A percentile compares a stretch with the other conserved stretches of the same genome.
Evolutionary conservation across 2,888 invertebrate species (phyloP).

Genomic region (Dione juno): DNA sequence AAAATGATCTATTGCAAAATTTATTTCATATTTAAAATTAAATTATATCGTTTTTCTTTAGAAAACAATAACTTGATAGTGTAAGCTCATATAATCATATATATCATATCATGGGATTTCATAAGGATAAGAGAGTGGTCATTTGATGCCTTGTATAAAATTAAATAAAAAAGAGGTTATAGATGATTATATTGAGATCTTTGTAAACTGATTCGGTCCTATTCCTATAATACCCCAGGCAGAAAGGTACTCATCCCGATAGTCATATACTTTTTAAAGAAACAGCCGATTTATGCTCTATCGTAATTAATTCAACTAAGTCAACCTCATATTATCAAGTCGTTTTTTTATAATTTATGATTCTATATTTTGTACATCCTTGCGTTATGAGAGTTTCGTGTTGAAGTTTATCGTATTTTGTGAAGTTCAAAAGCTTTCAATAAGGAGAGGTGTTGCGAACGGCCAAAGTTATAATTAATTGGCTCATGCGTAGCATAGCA

Average conservation of each 20-base stretch:
- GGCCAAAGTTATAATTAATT: slow-evolving; percentile 80
- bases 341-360: slow-evolving; percentile 56
- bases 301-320: background rate
- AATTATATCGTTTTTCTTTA: too few species aligned
- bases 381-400: slow-evolving; percentile 64
- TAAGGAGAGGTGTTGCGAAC: slow-evolving; percentile 71
- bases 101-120: slow-evolving; percentile 76
- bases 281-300: too few species aligned
- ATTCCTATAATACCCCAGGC: too few species aligned
- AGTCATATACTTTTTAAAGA: background rate
- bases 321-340: slow-evolving; percentile 27
- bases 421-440: slow-evolving; percentile 65
- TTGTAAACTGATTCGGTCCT: slow-evolving; percentile 69
- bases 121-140: slow-evolving; percentile 72
- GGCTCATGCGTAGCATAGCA: slow-evolving; percentile 59
- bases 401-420: slow-evolving; percentile 67
- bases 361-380: slow-evolving; percentile 66
- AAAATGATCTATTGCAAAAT: background rate
- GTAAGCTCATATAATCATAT: slow-evolving; percentile 69
- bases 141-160: slow-evolving; percentile 82
- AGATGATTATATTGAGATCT: too few species aligned
- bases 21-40: slow-evolving; percentile 21
- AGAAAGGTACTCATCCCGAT: too few species aligned
- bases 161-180: slow-evolving; percentile 52
- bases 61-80: slow-evolving; percentile 76